phyloP scores from a whole-genome alignment of 2,888 invertebrate genomes.

The Rhopalosiphum nymphaeae region DNA sequence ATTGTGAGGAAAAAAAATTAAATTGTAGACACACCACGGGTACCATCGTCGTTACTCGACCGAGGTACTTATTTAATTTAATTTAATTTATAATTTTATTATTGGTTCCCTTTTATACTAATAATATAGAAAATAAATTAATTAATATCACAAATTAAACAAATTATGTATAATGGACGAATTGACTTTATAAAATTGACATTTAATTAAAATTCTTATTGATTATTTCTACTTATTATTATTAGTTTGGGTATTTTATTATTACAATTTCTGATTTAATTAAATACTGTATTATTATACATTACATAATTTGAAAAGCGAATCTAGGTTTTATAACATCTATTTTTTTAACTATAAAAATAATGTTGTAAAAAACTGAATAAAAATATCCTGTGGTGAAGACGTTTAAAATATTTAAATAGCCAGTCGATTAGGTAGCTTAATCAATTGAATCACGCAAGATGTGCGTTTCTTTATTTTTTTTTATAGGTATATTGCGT shows the following conservation, averaged over 20 bases:
- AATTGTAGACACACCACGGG: no score
- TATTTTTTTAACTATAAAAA: background rate
- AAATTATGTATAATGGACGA: background rate
- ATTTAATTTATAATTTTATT: background rate
- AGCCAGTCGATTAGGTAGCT: background rate
- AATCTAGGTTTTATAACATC: background rate
- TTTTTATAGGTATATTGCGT: background rate
- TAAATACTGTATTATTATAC: background rate
- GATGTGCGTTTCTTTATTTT: conserved; percentile 3
- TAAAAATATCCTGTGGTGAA: background rate
- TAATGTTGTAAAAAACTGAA: background rate
- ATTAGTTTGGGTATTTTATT: background rate
- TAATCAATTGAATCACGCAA: conserved; percentile 37
- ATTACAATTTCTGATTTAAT: background rate
- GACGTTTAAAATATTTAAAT: background rate
- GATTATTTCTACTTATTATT: background rate
- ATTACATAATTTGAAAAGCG: background rate
- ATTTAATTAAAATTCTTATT: background rate
- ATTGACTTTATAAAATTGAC: background rate
- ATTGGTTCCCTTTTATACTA: background rate
- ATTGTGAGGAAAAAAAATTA: no score
- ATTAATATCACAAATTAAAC: background rate
- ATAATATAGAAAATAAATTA: background rate
- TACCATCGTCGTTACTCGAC: no score
- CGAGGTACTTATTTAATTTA: background rate